A percentile compares a stretch with the other conserved stretches of the same genome.
These are phyloP conservation scores for Diaprepes abbreviatus DNA, from an alignment of 2,888 invertebrate genomes.

Conservation along the genomic window DNA sequence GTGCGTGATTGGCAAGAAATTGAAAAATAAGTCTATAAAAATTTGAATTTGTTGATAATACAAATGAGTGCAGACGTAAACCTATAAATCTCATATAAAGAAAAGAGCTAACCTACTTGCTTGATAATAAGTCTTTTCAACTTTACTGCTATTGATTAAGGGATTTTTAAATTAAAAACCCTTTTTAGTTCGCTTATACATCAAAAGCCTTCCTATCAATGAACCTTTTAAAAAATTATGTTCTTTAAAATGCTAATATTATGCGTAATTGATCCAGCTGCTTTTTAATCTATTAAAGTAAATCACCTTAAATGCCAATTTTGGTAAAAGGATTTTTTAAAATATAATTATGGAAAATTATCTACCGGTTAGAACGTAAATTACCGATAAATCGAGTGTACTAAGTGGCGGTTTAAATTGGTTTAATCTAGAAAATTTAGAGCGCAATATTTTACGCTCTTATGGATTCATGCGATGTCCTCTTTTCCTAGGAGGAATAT, in stretches of 20 bases:
- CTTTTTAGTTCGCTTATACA: too few relatives aligned
- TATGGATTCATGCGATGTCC: constrained; percentile 21
- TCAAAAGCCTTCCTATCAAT: too few relatives aligned
- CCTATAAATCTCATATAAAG: too few relatives aligned
- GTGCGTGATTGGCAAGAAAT: too few relatives aligned
- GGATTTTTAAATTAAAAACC: too few relatives aligned
- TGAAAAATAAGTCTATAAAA: too few relatives aligned
- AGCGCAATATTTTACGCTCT: constrained; percentile 18
- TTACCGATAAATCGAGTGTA: constrained; percentile 24
- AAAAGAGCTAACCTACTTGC: too few relatives aligned
- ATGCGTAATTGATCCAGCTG: constrained; percentile 13
- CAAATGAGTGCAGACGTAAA: too few relatives aligned
- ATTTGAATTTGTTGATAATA: too few relatives aligned
- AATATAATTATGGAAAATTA: constrained; percentile 38
- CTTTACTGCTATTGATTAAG: too few relatives aligned
- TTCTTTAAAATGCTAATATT: constrained; percentile 3
- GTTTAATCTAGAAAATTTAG: constrained; percentile 22
- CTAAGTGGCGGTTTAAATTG: constrained; percentile 22
- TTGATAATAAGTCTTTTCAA: too few relatives aligned
- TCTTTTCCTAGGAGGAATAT: constrained; percentile 1
- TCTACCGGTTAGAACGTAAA: constrained; percentile 15
- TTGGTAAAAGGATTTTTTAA: constrained; percentile 27
- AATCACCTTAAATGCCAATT: constrained; percentile 22
- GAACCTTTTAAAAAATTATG: too few relatives aligned
- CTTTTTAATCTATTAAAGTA: constrained; percentile 15